A percentile compares a stretch with the other conserved stretches of the same genome.
phyloP scores from a whole-genome alignment of 2,888 invertebrate genomes.

The Trachelus stipa region DNA sequence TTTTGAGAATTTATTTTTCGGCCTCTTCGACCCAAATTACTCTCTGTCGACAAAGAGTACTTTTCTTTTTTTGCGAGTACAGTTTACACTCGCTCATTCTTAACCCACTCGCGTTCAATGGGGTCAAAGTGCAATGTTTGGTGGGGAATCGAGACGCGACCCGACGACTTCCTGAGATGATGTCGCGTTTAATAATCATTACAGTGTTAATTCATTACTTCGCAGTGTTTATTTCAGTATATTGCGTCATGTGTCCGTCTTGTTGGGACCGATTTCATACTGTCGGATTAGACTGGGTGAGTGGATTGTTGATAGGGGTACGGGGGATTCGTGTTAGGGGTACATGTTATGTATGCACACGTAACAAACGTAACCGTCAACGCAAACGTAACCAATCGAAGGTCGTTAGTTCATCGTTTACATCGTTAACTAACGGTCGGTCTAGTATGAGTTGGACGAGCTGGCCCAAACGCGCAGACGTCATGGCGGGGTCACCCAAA shows the following conservation, averaged over 20 bases:
- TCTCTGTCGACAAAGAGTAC: neutral
- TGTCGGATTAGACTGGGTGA: constrained; percentile 37
- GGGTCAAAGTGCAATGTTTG: neutral
- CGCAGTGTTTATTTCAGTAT: constrained; percentile 25
- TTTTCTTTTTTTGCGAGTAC: neutral
- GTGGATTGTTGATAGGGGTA: constrained; percentile 23
- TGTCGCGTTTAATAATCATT: constrained; percentile 10
- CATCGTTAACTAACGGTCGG: constrained; percentile 28
- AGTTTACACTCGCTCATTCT: neutral
- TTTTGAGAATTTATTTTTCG: neutral
- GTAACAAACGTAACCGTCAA: constrained; percentile 30
- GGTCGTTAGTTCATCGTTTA: constrained; percentile 33
- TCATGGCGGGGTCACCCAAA: constrained; percentile 13
- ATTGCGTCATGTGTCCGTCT: constrained; percentile 33
- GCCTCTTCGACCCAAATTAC: neutral
- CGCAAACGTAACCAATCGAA: constrained; percentile 35
- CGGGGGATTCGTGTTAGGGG: constrained; percentile 19
- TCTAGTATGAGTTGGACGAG: constrained; percentile 50
- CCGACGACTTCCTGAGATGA: neutral
- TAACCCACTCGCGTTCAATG: neutral
- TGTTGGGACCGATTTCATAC: constrained; percentile 30
- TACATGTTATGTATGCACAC: constrained; percentile 25
- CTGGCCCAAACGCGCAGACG: constrained; percentile 52
- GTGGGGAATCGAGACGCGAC: neutral
- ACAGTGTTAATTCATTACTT: constrained; percentile 16